Conservation (phyloP, 1,140 invertebrate genomes). For the Meteorus sp. region DNA sequence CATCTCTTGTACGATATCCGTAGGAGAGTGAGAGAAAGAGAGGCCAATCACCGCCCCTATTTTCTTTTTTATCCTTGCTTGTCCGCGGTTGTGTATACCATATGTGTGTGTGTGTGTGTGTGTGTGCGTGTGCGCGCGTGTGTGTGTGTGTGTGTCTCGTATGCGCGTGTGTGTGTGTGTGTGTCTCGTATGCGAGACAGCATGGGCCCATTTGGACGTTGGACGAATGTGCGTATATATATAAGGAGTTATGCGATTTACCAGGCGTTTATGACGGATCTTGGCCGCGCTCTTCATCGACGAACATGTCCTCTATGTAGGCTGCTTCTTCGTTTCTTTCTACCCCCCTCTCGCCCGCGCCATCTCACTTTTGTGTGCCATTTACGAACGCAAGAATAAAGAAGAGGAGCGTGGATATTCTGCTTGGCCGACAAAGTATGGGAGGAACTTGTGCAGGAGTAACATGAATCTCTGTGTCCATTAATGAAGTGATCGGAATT, state of each 20-base stretch:
- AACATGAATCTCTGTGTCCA: constrained; percentile 27
- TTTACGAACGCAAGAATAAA: not conserved
- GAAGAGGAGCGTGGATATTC: constrained; percentile 18
- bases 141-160: too few relatives aligned
- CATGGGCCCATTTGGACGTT: constrained; percentile 22
- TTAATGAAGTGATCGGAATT: constrained; percentile 58
- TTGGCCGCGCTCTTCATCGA: constrained; percentile 52
- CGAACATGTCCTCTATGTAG: constrained; percentile 24
- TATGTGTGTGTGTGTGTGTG: not conserved
- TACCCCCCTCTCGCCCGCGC: not conserved
- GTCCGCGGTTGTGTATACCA: constrained; percentile 28
- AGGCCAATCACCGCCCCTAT: constrained; percentile 59
- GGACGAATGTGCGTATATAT: too few relatives aligned
- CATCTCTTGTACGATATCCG: too few relatives aligned
- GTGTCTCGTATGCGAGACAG: too few relatives aligned
- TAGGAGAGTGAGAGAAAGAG: constrained; percentile 40
- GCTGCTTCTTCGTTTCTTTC: constrained; percentile 2
- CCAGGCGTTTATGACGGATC: constrained; percentile 52
- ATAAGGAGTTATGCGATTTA: constrained; percentile 50
- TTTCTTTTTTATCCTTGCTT: constrained; percentile 56
- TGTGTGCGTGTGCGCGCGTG: too few relatives aligned
- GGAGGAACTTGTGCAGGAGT: constrained; percentile 9
- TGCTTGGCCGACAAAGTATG: constrained; percentile 15
- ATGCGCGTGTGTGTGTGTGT: too few relatives aligned
- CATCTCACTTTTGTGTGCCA: too few relatives aligned